A percentile compares a stretch with the other conserved stretches of the same genome.
Evolutionary conservation across 2,797 vertebrate species (phyloP).

Genomic region (Danio choprae): DNA sequence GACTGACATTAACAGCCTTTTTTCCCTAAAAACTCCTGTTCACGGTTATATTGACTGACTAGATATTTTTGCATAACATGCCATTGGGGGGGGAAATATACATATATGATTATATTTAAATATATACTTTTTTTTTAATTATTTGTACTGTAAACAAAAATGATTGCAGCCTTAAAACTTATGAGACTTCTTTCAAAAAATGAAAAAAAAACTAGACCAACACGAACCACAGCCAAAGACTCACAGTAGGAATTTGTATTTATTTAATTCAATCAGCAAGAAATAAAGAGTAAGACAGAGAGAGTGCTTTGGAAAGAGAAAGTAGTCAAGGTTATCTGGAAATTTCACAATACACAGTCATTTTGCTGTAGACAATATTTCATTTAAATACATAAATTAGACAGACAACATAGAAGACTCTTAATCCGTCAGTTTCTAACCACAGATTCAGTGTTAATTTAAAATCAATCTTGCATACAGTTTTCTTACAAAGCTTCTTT

Average conservation of each 20-base stretch:
- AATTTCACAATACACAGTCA: slow-evolving; percentile 46
- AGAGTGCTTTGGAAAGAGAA: slow-evolving; percentile 55
- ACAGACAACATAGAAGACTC: slow-evolving; percentile 50
- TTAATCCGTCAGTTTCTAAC: slow-evolving; percentile 53
- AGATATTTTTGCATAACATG: too few species aligned
- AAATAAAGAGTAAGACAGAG: slow-evolving; percentile 41
- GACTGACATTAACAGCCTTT: too few species aligned
- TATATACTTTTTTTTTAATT: too few species aligned
- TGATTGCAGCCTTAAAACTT: too few species aligned
- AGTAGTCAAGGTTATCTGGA: slow-evolving; percentile 46
- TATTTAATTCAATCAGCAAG: slow-evolving; percentile 76
- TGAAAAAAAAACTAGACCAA: neutral
- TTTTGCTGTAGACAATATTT: slow-evolving; percentile 57
- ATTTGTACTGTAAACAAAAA: too few species aligned
- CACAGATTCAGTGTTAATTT: slow-evolving; percentile 56
- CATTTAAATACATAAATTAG: slow-evolving; percentile 75
- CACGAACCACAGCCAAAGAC: neutral
- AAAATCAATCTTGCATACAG: slow-evolving; percentile 54
- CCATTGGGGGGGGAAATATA: too few species aligned
- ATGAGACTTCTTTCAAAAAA: too few species aligned
- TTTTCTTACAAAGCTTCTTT: slow-evolving; percentile 49
- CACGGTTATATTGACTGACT: too few species aligned
- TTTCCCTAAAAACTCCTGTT: too few species aligned
- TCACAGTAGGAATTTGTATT: slow-evolving; percentile 55
- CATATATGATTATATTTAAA: too few species aligned